Conservation (phyloP, 2,113 vertebrate species). For the Nesospiza acunhae region DNA sequence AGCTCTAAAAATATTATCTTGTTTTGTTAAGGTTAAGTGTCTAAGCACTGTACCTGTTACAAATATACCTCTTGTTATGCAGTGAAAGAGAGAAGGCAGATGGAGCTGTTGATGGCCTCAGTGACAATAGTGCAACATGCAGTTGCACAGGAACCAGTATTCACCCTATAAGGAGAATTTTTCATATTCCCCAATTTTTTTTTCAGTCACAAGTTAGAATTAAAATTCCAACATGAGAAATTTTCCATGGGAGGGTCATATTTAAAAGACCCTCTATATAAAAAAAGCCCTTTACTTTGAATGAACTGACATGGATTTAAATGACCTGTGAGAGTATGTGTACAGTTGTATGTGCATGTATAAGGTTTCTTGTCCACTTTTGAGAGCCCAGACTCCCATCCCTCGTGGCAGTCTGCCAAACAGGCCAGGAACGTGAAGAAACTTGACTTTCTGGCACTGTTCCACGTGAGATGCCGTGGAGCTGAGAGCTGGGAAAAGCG, state of each 20-base stretch:
- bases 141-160: neutral
- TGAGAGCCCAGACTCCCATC: conserved; percentile 53
- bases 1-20: conserved; percentile 13
- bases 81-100: neutral
- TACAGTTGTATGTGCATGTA: conserved; percentile 60
- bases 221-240: conserved; percentile 13
- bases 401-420: conserved; percentile 46
- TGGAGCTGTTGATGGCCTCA: neutral
- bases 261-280: conserved; percentile 43
- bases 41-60: neutral
- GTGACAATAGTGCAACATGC: neutral
- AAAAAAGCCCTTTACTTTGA: conserved; percentile 26
- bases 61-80: conserved; percentile 1
- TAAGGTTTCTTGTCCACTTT: conserved; percentile 72
- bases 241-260: conserved; percentile 41
- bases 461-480: conserved; percentile 23
- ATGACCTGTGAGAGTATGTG: conserved; percentile 66
- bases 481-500: conserved; percentile 52
- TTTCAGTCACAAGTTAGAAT: neutral
- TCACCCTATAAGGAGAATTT: neutral
- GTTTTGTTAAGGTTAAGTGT: conserved; percentile 30
- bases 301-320: conserved; percentile 68
- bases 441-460: conserved; percentile 54
- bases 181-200: neutral
- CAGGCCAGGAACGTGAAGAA: conserved; percentile 54